Base-by-base conservation (phyloP, 1,140 invertebrate species). In the Plectrocnemia conspersa region DNA sequence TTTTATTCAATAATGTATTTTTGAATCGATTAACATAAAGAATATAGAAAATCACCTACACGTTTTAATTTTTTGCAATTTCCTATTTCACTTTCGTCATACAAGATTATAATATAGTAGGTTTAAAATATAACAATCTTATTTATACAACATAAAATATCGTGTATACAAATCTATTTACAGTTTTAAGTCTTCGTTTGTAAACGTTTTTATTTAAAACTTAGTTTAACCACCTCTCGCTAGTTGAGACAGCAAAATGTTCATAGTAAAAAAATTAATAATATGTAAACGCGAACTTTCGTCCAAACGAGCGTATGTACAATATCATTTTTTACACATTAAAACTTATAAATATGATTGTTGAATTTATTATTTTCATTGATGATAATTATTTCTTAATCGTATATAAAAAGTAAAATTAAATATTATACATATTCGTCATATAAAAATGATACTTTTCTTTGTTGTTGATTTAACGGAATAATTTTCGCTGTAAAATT, bases 271-370 rank as follows among this genome's bases (percentile, higher is more conserved):
- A n/a, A n/a, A n/a, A n/a, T n/a, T n/a, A n/a, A n/a, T n/a, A n/a
- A n/a, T n/a, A n/a, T n/a, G n/a, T n/a, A n/a, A n/a, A n/a, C n/a
- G n/a, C n/a, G n/a, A n/a, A n/a, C n/a, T n/a, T n/a, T n/a, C n/a
- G n/a, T n/a, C n/a, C n/a, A n/a, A 47, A 32, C 21, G 19, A 21
- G 27, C 7, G 4, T 47, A 47, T 47, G 3, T 47, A 47, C 45
- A 36, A 16, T 36, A 50, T 19, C 38, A 22, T 36, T 35, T 25
- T 48, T 50, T 44, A 35, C 38, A 50, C 32, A 45, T 47, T 46
- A 46, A 59, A 52, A 44, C 57, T 59, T 59, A 59, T 32, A 49
- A 54, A 32, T 59, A 59, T 59, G 57, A 59, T 59, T 59, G 57
- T 55, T 54, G 54, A 59, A 52, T 54, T 58, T 52, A 58, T 58